Evolutionary conservation across 2,888 invertebrate genomes (phyloP), one percentile per base, ranked within the genome.

Genomic region (Chymomyza fuscimana): DNA sequence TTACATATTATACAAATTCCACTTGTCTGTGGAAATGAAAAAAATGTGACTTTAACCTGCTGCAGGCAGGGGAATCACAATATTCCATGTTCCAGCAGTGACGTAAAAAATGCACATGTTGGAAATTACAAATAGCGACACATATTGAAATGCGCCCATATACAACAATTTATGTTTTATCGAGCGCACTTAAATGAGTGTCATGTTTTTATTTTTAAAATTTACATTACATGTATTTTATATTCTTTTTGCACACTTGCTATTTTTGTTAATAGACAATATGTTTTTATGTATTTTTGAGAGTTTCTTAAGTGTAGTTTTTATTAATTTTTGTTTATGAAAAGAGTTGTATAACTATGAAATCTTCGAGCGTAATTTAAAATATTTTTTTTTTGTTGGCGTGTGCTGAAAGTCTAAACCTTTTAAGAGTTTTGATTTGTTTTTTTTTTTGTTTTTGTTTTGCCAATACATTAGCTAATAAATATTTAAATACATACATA

Each of bases 151-250:
- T 46, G 40, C 40, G 40, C 9, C 32, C 32, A 32, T 1, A 7
- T 32, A 46, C 40, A 46, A 46, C 40, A 46, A 46, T 46, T 46
- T 12, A 10, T 12, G 40, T 12, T 12, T 46, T 46, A 46, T 46
- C 0, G 40, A 46, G 12, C 40, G 40, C 40, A 46, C 36, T 36
- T 46, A 10, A 46, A 46, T 12, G 12, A 12, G 40, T 46, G 40
- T 12, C 40, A 12, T 46, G 9, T 46, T 46, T 46, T 46, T 46
- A 46, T 46, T 46, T 83, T 86, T 69, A 63, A 74, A 77, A 77
- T 83, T 77, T 86, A 82, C 82, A 82, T 77, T 73, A 72, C 69
- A 74, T 56, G 40, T 74, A 65, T 69, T 16, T 62, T 74, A 75
- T 64, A 67, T 70, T 77, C 67, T 63, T 67, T 67, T 66, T 67